A percentile compares a stretch with the other conserved stretches of the same genome.
These are phyloP conservation scores for Ciconia boyciana DNA, from an alignment of 2,113 vertebrate genomes.

Conservation along the genomic window DNA sequence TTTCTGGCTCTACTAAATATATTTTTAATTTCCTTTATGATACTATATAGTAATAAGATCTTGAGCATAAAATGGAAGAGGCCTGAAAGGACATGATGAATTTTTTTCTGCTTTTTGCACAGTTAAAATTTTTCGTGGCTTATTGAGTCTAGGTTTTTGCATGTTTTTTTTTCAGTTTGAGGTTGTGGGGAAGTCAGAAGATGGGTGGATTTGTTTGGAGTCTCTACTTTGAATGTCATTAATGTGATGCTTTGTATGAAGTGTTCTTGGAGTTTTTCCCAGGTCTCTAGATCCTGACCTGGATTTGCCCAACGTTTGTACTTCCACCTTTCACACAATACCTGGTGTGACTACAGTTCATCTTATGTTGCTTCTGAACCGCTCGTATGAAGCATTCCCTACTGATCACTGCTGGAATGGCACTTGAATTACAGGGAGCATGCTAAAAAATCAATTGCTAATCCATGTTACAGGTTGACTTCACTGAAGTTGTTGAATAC, in stretches of 20 bases:
- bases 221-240: background rate
- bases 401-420: background rate
- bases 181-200: background rate
- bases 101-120: background rate
- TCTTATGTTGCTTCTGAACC: background rate
- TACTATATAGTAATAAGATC: background rate
- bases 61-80: background rate
- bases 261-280: background rate
- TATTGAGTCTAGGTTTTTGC: background rate
- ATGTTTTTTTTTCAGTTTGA: background rate
- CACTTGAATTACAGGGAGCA: background rate
- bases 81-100: accelerated
- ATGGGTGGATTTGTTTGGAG: background rate
- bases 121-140: background rate
- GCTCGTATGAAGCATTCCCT: background rate
- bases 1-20: background rate
- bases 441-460: background rate
- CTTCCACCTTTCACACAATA: background rate
- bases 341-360: background rate
- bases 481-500: background rate
- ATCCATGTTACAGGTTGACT: background rate
- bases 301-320: background rate
- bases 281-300: background rate
- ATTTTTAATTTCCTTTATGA: background rate
- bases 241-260: background rate